These are phyloP conservation scores for Chauna torquata DNA, from an alignment of 2,113 vertebrate species.

Conservation along the genomic window DNA sequence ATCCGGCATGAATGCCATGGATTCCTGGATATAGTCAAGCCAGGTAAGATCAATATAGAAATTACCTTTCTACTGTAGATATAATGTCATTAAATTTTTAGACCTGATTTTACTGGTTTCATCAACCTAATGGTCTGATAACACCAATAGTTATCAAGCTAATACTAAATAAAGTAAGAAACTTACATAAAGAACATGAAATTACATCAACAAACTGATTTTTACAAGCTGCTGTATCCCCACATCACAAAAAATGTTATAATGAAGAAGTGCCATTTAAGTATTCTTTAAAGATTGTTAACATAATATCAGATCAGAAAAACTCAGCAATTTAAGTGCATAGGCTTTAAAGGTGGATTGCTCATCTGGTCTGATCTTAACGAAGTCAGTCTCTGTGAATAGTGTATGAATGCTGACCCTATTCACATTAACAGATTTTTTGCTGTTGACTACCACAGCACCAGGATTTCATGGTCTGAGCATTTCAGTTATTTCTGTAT, in stretches of 20 bases:
- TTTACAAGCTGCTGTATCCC: neutral
- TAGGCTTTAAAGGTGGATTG: neutral
- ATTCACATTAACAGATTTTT: neutral
- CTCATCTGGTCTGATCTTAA: neutral
- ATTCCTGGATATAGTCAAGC: neutral
- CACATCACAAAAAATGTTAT: neutral
- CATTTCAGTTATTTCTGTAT: slow-evolving; percentile 18
- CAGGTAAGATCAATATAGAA: neutral
- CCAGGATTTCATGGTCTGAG: slow-evolving; percentile 41
- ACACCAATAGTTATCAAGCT: neutral
- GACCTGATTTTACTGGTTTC: neutral
- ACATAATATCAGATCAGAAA: neutral
- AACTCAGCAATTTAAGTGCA: neutral
- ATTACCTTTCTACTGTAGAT: neutral
- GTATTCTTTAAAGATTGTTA: rapidly evolving
- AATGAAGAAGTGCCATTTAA: neutral
- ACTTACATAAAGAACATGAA: neutral
- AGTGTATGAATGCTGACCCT: neutral
- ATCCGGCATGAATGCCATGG: neutral
- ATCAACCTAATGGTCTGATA: neutral
- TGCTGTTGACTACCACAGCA: neutral
- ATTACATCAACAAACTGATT: neutral
- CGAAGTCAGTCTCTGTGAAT: neutral
- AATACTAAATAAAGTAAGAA: neutral
- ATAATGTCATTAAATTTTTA: neutral